Percentiles rank a stretch among this genome's conserved stretches.
Evolutionary conservation across 2,888 invertebrate species (phyloP).

Genomic region (Polyommatus iphigenia): DNA sequence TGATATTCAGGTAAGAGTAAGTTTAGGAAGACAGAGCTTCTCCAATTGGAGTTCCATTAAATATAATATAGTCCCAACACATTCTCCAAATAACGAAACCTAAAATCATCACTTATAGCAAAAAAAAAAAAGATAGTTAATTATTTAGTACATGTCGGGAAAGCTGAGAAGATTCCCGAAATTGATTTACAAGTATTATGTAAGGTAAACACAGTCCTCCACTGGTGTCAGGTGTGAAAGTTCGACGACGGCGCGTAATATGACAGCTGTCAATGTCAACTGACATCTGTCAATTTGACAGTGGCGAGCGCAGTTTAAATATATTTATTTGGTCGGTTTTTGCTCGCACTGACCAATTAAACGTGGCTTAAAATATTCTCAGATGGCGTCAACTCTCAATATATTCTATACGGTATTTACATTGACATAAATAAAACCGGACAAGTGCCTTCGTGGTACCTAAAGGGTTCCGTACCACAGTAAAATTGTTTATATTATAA

Average conservation of each 20-base stretch:
- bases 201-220: not conserved
- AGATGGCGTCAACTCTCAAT: conserved; percentile 19
- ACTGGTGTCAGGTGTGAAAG: conserved; percentile 1
- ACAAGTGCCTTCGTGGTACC: not conserved
- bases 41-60: too few species aligned
- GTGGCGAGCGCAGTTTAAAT: not conserved
- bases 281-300: conserved; percentile 9
- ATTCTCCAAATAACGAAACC: too few species aligned
- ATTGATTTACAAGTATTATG: not conserved
- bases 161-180: not conserved
- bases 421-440: conserved; percentile 19
- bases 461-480: not conserved
- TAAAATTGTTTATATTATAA: not conserved
- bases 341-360: conserved; percentile 5
- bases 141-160: not conserved
- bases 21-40: too few species aligned
- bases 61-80: too few species aligned
- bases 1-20: too few species aligned
- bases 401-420: conserved; percentile 3
- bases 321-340: conserved; percentile 4
- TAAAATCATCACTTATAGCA: not conserved
- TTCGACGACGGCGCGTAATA: not conserved
- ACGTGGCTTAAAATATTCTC: conserved; percentile 10
- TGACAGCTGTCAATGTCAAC: conserved; percentile 25
- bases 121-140: not conserved